phyloP scores from a whole-genome alignment of 2,797 vertebrate genomes.

The Sebastes variabilis region DNA sequence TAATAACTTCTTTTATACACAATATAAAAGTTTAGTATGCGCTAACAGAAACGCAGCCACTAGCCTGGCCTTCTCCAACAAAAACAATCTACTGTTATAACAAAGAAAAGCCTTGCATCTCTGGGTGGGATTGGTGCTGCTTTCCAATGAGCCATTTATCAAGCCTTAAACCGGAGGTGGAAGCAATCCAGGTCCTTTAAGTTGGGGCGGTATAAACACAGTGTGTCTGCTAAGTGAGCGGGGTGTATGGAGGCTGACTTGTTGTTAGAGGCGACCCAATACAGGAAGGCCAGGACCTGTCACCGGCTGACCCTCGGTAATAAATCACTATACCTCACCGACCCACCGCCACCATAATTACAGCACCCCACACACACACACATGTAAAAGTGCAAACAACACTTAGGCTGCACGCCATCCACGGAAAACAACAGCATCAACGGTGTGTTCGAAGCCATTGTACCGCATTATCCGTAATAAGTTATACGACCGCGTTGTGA shows the following conservation, averaged over 20 bases:
- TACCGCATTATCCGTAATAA: slow-evolving; percentile 41
- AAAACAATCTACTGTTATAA: slow-evolving; percentile 60
- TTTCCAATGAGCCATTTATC: slow-evolving; percentile 80
- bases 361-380: slow-evolving; percentile 35
- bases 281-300: slow-evolving; percentile 73
- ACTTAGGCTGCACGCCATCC: slow-evolving; percentile 31
- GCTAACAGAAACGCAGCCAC: slow-evolving; percentile 21
- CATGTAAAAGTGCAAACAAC: slow-evolving; percentile 40
- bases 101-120: slow-evolving; percentile 44
- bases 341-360: slow-evolving; percentile 73
- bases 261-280: slow-evolving; percentile 71
- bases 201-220: slow-evolving; percentile 68
- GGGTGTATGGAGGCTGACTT: slow-evolving; percentile 75
- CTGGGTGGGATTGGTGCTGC: slow-evolving; percentile 48
- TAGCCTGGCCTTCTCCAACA: slow-evolving; percentile 29
- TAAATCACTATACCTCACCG: slow-evolving; percentile 79
- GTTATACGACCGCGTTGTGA: neutral
- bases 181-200: slow-evolving; percentile 65
- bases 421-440: slow-evolving; percentile 25
- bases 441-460: slow-evolving; percentile 19
- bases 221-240: slow-evolving; percentile 76
- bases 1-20: neutral
- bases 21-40: slow-evolving; percentile 24
- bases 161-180: slow-evolving; percentile 62
- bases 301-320: slow-evolving; percentile 78